Conservation (phyloP, 2,888 invertebrate species). For the Amorpha juglandis region DNA sequence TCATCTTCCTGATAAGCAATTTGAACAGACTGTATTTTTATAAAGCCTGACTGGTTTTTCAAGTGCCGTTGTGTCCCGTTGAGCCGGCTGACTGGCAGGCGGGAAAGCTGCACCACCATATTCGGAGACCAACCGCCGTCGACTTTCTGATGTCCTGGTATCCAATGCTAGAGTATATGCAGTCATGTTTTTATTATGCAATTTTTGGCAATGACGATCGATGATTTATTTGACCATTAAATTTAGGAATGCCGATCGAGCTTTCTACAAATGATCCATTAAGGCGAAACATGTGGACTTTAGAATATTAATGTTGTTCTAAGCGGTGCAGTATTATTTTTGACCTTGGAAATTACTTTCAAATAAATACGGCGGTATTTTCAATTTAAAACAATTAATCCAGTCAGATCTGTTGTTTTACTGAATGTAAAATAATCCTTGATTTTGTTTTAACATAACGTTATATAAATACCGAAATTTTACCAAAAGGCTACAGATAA, state of each 20-base stretch:
- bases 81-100: slow-evolving; percentile 28
- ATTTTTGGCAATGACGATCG: slow-evolving; percentile 29
- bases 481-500: not conserved
- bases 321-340: not conserved
- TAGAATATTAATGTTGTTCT: slow-evolving; percentile 4
- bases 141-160: slow-evolving; percentile 70
- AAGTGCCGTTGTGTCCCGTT: slow-evolving; percentile 38
- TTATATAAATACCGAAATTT: not conserved
- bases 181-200: slow-evolving; percentile 33
- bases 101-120: slow-evolving; percentile 64
- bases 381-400: too few species aligned
- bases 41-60: slow-evolving; percentile 25
- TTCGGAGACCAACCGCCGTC: slow-evolving; percentile 48
- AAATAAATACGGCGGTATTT: too few species aligned
- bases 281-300: not conserved
- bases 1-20: not conserved
- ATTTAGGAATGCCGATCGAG: not conserved
- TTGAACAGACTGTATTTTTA: slow-evolving; percentile 17
- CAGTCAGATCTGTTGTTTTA: too few species aligned
- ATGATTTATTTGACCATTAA: slow-evolving; percentile 27
- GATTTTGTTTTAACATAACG: not conserved
- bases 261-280: slow-evolving; percentile 14
- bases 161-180: slow-evolving; percentile 29
- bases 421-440: too few species aligned
- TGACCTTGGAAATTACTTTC: not conserved